Evolutionary conservation across 2,113 vertebrate species (phyloP), one percentile per base, ranked within the genome.

Genomic region (Periophthalmus modestus): DNA sequence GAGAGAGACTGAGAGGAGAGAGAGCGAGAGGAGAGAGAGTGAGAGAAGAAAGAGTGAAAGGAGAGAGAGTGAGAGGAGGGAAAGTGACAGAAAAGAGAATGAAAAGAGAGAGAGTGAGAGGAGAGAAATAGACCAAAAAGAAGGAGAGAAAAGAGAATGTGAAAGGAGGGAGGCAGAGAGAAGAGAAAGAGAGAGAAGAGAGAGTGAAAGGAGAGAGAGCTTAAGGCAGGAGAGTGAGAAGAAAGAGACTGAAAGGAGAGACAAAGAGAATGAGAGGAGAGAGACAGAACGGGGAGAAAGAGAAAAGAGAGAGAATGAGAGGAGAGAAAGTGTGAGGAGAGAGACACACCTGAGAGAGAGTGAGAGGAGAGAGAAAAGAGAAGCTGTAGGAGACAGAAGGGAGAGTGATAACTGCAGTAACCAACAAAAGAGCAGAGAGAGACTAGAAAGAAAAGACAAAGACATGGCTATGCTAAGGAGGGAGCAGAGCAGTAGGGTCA

Each of bases 61-160:
- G 7, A 9, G 0, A 78, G 11, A 21, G 73, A 73, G 0, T 78
- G 5, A 5, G 77, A 89, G 24, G 62, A 69, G 36, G 62, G 82
- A 19, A 74, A 81, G 10, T 47, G 65, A 23, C 72, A 75, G 66
- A 70, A 46, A 5, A 71, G 46, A 54, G 19, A 57, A 1, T 10
- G 54, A 21, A 2, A 57, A 4, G 1, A 57, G n/a, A 23, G 21
- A 57, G 54, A 57, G 18, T 10, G 66, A 73, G 21, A 65, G 13
- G n/a, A 7, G 11, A 7, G 33, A 34, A 34, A 77, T 19, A 1
- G 63, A 81, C 2, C 5, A 23, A 2, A 65, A 10, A n/a, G 66
- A 77, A 1, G 71, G 18, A 16, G 54, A 66, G 39, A 23, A 6
- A 21, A 14, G 12, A 23, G 39, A 68, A 18, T 23, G 15, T 13